phyloP scores from a whole-genome alignment of 1,140 invertebrate genomes.

The Cecropterus lyciades region DNA sequence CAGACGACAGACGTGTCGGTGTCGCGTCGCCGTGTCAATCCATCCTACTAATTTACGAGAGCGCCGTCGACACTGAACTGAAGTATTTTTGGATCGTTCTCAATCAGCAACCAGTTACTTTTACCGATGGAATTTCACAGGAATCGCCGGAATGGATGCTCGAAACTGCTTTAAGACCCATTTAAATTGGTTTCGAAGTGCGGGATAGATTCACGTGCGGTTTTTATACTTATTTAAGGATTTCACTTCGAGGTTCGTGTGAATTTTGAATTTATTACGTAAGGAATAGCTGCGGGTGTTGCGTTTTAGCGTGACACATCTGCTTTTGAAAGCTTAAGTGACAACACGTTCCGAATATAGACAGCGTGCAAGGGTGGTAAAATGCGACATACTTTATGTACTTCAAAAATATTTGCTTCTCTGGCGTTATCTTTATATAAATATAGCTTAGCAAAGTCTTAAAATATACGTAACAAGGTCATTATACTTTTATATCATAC shows the following conservation, averaged over 20 bases:
- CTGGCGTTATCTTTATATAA: too few relatives aligned
- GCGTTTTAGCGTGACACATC: constrained; percentile 32
- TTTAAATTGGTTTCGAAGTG: background rate
- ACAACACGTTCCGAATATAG: constrained; percentile 23
- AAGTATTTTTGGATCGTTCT: constrained; percentile 39
- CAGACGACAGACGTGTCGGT: constrained; percentile 7
- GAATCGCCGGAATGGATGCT: constrained; percentile 18
- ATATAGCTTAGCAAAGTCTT: too few relatives aligned
- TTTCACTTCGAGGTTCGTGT: background rate
- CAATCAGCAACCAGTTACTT: constrained; percentile 34
- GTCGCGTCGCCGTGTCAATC: constrained; percentile 44
- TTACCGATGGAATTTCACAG: constrained; percentile 24
- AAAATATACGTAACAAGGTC: too few relatives aligned
- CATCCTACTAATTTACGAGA: constrained; percentile 57
- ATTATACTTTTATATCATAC: too few relatives aligned
- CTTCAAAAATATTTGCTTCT: too few relatives aligned
- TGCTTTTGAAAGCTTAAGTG: constrained; percentile 26
- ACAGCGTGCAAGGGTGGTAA: constrained; percentile 13
- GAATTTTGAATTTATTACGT: constrained; percentile 29
- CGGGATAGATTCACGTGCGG: constrained; percentile 1
- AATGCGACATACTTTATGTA: background rate
- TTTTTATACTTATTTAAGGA: constrained; percentile 11
- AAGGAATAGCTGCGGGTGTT: background rate
- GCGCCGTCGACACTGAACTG: constrained; percentile 26
- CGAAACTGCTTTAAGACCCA: constrained; percentile 5